Base-by-base conservation (phyloP, 2,797 vertebrate species). In the Pangasius macronema region DNA sequence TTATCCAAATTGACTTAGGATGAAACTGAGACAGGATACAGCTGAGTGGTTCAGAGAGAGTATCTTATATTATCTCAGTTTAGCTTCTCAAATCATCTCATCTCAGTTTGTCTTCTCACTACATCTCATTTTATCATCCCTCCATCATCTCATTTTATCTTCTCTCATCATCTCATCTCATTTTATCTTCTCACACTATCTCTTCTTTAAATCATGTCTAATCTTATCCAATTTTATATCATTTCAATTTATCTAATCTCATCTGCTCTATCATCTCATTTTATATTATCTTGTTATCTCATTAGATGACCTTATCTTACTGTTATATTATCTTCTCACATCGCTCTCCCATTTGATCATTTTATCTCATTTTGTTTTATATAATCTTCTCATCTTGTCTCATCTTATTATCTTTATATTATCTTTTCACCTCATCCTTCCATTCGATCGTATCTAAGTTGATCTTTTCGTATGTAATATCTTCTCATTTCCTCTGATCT, bases 1-100 rank as follows among this genome's bases (percentile, higher is more conserved):
- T 61, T 39, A 42, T 39, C 95, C 95, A 96, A 94, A 95, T 95
- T 22, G 14, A 13, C 1, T 3, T 33, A 20, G 3, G 20, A 24
- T 24, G 68, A 27, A 24, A 42, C 20, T 11, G 70, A 46, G 39
- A 73, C 22, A 46, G 22, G 20, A 24, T 30, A 13, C 70, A 46
- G 46, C 49, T 53, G 27, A n/a, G n/a, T 1, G 27, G 20, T 76
- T 30, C 8, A 77, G 36, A n/a, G n/a, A 77, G 5, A 53, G 53
- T 51, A 53, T 76, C 73, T 42, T 2, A 24, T 72, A 4, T 76
- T 51, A 76, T 24, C 36, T 72, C 70, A 24, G 20, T 51, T 51
- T 22, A 33, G 22, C 18, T 27, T 4, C 33, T n/a, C 39, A 10
- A 3, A 0, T 79, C 16, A 57, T 36, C 10, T 59, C 22, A 80